These are phyloP conservation scores for Norana najaformis DNA, from an alignment of 2,888 invertebrate species.

Conservation along the genomic window DNA sequence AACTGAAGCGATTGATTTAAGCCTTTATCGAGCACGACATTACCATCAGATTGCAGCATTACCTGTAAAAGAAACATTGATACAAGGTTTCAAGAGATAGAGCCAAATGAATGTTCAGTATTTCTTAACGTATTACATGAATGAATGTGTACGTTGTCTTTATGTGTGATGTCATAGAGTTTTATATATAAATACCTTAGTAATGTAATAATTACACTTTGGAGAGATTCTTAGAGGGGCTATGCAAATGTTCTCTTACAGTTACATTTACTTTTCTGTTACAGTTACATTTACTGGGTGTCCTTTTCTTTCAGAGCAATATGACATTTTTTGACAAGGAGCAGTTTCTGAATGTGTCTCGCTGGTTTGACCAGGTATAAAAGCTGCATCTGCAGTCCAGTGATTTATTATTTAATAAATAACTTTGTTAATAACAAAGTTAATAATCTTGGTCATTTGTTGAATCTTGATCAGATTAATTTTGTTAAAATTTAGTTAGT, in stretches of 20 bases:
- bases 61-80: not conserved
- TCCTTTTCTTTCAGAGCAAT: slow-evolving; percentile 45
- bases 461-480: slow-evolving; percentile 37
- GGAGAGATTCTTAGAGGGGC: not conserved
- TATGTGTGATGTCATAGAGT: slow-evolving; percentile 18
- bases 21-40: not conserved
- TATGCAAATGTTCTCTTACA: not conserved
- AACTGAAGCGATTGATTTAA: not conserved
- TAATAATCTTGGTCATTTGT: too few relatives aligned
- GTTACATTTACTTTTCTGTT: not conserved
- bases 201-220: not conserved
- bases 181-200: not conserved
- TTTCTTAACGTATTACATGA: not conserved
- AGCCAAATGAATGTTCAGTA: not conserved
- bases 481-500: not conserved
- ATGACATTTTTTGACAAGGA: slow-evolving; percentile 56
- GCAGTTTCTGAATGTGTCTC: slow-evolving; percentile 51
- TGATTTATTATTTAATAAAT: not conserved
- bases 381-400: not conserved
- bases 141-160: too few relatives aligned
- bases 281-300: not conserved
- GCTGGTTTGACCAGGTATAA: slow-evolving; percentile 57
- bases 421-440: not conserved
- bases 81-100: not conserved
- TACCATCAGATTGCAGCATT: not conserved